Percentiles rank a stretch among this genome's conserved stretches.
These are phyloP conservation scores for Linurgus olivaceus DNA, from an alignment of 2,797 vertebrate genomes.

Conservation along the genomic window DNA sequence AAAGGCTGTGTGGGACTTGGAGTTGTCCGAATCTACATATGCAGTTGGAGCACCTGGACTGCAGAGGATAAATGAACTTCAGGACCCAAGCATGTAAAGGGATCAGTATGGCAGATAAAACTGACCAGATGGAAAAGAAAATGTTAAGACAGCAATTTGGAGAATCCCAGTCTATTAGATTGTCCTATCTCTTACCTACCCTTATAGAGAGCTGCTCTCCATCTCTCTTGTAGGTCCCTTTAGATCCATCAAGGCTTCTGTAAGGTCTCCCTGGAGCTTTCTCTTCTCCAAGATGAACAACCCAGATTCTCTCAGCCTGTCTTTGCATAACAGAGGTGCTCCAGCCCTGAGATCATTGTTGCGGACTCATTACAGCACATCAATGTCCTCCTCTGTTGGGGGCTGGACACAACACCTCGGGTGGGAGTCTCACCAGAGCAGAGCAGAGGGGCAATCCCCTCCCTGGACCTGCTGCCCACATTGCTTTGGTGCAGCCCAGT, in stretches of 20 bases:
- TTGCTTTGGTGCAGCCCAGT: neutral
- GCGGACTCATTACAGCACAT: neutral
- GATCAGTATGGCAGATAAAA: neutral
- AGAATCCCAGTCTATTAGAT: neutral
- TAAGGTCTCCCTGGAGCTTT: neutral
- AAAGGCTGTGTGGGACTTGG: neutral
- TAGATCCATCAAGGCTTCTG: neutral
- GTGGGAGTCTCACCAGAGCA: neutral
- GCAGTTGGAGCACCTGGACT: neutral
- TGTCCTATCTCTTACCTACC: neutral
- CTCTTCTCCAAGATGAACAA: neutral
- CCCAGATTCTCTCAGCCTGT: too few species aligned
- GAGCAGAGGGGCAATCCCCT: neutral
- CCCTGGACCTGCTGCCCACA: rapidly evolving
- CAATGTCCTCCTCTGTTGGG: neutral
- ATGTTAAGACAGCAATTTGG: neutral
- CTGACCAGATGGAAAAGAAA: neutral
- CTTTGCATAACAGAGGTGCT: neutral
- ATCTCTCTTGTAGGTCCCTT: neutral
- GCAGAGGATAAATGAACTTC: neutral
- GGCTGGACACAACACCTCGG: neutral
- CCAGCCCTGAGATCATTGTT: neutral
- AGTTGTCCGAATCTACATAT: neutral
- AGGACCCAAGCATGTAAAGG: rapidly evolving
- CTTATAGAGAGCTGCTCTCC: neutral